A percentile compares a stretch with the other conserved stretches of the same genome.
phyloP scores from a whole-genome alignment of 2,888 invertebrate species.

The Nephrocerus scutellatus region DNA sequence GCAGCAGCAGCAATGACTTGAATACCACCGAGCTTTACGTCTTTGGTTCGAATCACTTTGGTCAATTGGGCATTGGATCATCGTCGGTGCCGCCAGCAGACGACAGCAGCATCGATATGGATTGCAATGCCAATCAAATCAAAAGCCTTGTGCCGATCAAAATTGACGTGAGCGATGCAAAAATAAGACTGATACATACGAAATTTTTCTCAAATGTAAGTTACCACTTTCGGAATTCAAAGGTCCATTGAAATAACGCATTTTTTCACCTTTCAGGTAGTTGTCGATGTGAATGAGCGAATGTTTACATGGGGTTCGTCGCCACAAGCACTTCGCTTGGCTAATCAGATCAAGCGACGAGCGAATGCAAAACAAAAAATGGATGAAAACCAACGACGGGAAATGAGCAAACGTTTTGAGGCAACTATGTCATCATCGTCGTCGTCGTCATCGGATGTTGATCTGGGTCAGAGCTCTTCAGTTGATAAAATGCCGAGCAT shows the following conservation, averaged over 20 bases:
- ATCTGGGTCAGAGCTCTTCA: no score
- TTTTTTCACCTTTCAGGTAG: conserved; percentile 51
- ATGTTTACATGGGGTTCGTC: conserved; percentile 72
- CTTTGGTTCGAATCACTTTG: conserved; percentile 79
- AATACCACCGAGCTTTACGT: conserved; percentile 55
- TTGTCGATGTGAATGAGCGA: conserved; percentile 57
- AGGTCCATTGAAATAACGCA: conserved; percentile 1
- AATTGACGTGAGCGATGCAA: conserved; percentile 34
- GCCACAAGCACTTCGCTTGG: conserved; percentile 63
- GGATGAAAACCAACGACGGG: conserved; percentile 47
- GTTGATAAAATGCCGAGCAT: no score
- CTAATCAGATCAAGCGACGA: conserved; percentile 58
- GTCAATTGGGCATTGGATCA: conserved; percentile 71
- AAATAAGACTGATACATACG: conserved; percentile 50
- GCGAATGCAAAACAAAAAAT: conserved; percentile 51
- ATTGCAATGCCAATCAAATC: conserved; percentile 25
- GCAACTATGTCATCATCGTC: conserved; percentile 29
- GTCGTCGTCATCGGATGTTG: no score
- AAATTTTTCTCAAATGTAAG: conserved; percentile 74
- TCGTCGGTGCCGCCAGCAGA: conserved; percentile 6
- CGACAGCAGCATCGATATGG: conserved; percentile 19
- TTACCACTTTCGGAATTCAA: background rate
- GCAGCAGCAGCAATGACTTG: conserved; percentile 14
- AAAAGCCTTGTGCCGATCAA: conserved; percentile 48
- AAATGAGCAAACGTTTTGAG: conserved; percentile 42